A percentile compares a stretch with the other conserved stretches of the same genome.
phyloP scores from a whole-genome alignment of 2,113 vertebrate genomes.

The Turnix velox region DNA sequence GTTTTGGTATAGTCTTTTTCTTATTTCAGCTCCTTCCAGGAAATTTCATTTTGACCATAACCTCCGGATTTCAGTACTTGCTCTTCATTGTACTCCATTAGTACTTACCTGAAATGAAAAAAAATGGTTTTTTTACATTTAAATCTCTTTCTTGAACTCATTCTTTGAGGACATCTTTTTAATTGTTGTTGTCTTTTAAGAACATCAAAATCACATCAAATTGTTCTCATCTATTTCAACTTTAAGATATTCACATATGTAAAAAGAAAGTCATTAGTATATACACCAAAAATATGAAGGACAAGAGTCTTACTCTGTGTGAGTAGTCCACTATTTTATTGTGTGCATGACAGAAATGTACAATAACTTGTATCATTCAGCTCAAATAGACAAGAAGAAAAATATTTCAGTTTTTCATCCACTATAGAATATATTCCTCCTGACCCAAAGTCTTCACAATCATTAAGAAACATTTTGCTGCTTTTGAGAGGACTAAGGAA shows the following conservation, averaged over 20 bases:
- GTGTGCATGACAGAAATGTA: neutral
- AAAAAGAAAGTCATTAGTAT: neutral
- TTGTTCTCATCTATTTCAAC: neutral
- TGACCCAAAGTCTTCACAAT: neutral
- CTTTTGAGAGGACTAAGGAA: neutral
- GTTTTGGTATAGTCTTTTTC: neutral
- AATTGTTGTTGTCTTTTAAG: neutral
- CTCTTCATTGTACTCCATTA: neutral
- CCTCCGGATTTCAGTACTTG: neutral
- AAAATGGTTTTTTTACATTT: neutral
- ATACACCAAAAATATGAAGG: neutral
- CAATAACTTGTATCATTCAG: neutral
- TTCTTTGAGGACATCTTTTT: neutral
- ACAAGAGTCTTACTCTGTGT: neutral
- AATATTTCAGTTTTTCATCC: neutral
- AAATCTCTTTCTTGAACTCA: neutral
- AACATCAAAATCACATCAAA: neutral
- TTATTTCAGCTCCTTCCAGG: neutral
- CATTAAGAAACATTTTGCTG: neutral
- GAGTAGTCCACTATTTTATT: neutral
- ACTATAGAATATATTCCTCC: neutral
- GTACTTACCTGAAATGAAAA: neutral
- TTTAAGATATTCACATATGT: neutral
- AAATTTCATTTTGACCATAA: neutral
- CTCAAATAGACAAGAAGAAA: neutral